Evolutionary conservation across 2,797 vertebrate species (phyloP), one percentile per base, ranked within the genome.

Genomic region (Amphiprion clarkii): DNA sequence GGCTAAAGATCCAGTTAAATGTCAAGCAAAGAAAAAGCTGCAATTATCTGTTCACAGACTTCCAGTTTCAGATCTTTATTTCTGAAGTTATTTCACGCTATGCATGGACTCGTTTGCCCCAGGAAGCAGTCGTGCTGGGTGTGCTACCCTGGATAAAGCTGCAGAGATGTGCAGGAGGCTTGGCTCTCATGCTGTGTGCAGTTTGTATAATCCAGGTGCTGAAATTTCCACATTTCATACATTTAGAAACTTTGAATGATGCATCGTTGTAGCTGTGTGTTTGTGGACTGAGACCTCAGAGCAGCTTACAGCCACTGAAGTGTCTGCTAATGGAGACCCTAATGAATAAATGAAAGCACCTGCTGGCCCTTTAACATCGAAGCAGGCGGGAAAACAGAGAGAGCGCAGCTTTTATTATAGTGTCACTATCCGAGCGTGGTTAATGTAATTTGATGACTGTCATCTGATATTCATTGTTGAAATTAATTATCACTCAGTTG

Each of bases 1-100:
- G 76, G 84, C 77, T 81, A 72, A 75, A 90, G 83, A 88, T 74
- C 76, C 74, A 67, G 71, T 58, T 73, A 74, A 89, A 83, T 88
- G 87, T 78, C 85, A 86, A 82, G 70, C 60, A 86, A 77, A 83
- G 71, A 81, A 74, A 88, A 78, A 72, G 58, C 64, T 71, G 51
- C 82, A 91, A 85, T 88, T 88, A 86, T 81, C 69, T 19, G 4
- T 74, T 86, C 72, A 68, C 67, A 77, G 81, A 71, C 71, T 67
- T 76, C 54, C 70, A 51, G 21, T 66, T 68, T 79, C 66, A 84
- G 64, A 78, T 86, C 56, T 82, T 68, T 67, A 59, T 57, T 71
- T 82, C 66, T 74, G 57, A 83, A 76, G 48, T 76, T 71, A 62
- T 79, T 82, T 84, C 71, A 64, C n/a, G 6, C 42, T 39, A 6